Evolutionary conservation across 2,113 vertebrate species (phyloP), one percentile per base, ranked within the genome.

Genomic region (Acanthochromis polyacanthus): DNA sequence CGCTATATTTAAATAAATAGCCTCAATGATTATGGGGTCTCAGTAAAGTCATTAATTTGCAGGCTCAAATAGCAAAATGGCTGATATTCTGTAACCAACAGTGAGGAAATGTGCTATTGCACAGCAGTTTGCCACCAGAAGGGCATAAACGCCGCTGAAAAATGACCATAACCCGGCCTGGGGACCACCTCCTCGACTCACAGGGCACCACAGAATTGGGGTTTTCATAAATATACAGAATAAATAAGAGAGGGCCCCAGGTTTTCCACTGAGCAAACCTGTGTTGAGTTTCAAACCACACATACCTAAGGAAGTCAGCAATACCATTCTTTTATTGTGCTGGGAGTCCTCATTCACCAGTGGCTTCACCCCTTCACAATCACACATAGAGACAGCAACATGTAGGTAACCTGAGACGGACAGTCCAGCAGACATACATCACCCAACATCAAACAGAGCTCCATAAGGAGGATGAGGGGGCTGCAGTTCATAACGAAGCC

Each of bases 211-310:
- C 76, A 79, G 78, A 80, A 62, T 60, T 72, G 64, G 65, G 77
- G 77, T 85, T 78, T 90, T 88, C 75, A 90, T 88, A 86, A 80
- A 89, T 84, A 82, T 81, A 88, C 73, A 86, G 81, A 90, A 83
- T 71, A 87, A 87, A 91, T 91, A 88, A 83, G 68, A 83, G 65
- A 53, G 82, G 77, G 77, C 80, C 85, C 67, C 70, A 63, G 70
- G 75, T 82, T 86, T 89, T 88, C 85, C 82, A 89, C 77, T 71
- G 84, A 84, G 85, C 72, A 74, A 87, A 91, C 89, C 83, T 89
- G 87, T 87, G 76, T 88, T 90, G 87, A 83, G 87, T 93, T 94
- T 93, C 90, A 93, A 92, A 91, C 89, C 91, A 87, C 89, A 93
- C 91, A 88, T 92, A 89, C 85, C 89, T 80, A 83, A 88, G 87